Evolutionary conservation across 2,113 vertebrate species (phyloP).

Genomic region (Cephalopholis sonnerati): DNA sequence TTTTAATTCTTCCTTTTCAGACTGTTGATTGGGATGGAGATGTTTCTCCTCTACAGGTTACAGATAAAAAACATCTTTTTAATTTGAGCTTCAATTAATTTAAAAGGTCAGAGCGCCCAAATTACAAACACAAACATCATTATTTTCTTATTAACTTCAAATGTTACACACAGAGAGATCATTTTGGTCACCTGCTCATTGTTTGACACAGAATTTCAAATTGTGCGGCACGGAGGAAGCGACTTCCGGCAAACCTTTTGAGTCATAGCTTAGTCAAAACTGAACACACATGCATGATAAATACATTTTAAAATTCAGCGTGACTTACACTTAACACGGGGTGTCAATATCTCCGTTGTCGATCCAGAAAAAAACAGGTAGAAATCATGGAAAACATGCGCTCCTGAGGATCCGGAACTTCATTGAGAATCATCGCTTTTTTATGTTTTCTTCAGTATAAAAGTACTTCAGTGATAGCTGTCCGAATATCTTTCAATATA

Average conservation of each 20-base stretch:
- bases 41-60: no score
- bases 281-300: not conserved
- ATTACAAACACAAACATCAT: not conserved
- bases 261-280: not conserved
- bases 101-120: not conserved
- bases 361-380: not conserved
- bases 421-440: not conserved
- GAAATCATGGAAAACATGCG: not conserved
- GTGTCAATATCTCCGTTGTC: no score
- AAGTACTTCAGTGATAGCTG: not conserved
- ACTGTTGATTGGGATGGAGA: no score
- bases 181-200: no score
- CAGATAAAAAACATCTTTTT: no score
- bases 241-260: not conserved
- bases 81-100: not conserved
- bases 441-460: not conserved
- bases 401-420: not conserved
- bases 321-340: not conserved
- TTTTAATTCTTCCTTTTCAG: not conserved
- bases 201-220: not conserved
- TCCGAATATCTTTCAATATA: accelerated
- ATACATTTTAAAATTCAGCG: not conserved
- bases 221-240: not conserved
- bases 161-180: no score
- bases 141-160: not conserved